Conservation (phyloP, 2,797 vertebrate species). For the Scolopax bukidnonensis region DNA sequence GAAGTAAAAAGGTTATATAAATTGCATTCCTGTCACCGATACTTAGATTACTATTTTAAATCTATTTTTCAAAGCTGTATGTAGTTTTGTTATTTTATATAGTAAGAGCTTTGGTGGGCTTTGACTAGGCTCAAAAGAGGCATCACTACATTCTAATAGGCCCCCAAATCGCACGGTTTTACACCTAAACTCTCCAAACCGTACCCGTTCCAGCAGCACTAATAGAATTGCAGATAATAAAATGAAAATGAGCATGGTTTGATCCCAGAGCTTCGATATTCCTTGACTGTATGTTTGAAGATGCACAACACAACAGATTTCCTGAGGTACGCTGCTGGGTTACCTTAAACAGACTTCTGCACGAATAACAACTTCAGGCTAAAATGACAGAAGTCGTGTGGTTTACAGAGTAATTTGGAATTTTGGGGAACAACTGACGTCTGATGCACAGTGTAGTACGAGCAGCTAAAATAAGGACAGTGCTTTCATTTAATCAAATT, state of each 20-base stretch:
- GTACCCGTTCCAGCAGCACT: background rate
- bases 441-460: background rate
- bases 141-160: fast-evolving
- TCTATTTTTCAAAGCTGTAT: background rate
- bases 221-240: background rate
- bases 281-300: background rate
- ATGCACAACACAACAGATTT: background rate
- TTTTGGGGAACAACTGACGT: background rate
- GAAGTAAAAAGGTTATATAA: background rate
- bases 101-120: background rate
- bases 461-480: background rate
- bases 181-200: background rate
- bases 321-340: background rate
- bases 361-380: background rate
- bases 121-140: background rate
- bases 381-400: background rate
- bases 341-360: background rate
- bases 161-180: fast-evolving
- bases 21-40: background rate
- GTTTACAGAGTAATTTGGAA: background rate
- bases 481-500: background rate
- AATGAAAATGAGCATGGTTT: background rate
- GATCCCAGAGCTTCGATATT: background rate
- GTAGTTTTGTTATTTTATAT: background rate
- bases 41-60: background rate